Percentiles rank a stretch among this genome's conserved stretches.
Evolutionary conservation across 1,140 invertebrate species (phyloP).

Genomic region (Drosophila pachea): DNA sequence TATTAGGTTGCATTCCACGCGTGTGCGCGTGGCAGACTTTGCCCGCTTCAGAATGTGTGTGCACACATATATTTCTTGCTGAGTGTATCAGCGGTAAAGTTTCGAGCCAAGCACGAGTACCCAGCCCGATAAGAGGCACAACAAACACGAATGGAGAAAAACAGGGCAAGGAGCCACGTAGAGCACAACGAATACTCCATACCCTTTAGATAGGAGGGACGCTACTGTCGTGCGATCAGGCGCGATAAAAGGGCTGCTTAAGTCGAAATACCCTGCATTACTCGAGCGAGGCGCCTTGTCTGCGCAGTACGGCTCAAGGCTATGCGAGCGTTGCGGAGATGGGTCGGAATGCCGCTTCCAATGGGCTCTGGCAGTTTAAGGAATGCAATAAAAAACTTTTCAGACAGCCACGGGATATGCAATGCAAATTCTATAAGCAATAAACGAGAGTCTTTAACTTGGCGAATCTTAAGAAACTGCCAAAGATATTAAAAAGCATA

Average conservation of each 20-base stretch:
- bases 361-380: slow-evolving; percentile 50
- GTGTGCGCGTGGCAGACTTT: slow-evolving; percentile 14
- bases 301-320: slow-evolving; percentile 13
- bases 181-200: not conserved
- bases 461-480: slow-evolving; percentile 22
- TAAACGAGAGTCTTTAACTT: slow-evolving; percentile 41
- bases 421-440: slow-evolving; percentile 67
- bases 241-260: not conserved
- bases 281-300: slow-evolving; percentile 25
- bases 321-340: slow-evolving; percentile 4
- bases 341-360: slow-evolving; percentile 21
- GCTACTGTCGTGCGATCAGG: not conserved
- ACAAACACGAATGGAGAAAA: slow-evolving; percentile 12
- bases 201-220: not conserved
- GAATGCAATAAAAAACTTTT: slow-evolving; percentile 76
- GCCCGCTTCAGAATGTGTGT: slow-evolving; percentile 5
- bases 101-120: slow-evolving; percentile 26
- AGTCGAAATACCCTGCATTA: no score
- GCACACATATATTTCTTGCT: slow-evolving; percentile 5
- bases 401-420: slow-evolving; percentile 57
- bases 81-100: slow-evolving; percentile 30
- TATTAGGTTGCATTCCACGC: slow-evolving; percentile 47
- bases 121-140: slow-evolving; percentile 29
- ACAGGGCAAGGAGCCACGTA: not conserved
- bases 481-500: slow-evolving; percentile 48